These are phyloP conservation scores for Furcula furcula DNA, from an alignment of 2,888 invertebrate species.

Conservation along the genomic window DNA sequence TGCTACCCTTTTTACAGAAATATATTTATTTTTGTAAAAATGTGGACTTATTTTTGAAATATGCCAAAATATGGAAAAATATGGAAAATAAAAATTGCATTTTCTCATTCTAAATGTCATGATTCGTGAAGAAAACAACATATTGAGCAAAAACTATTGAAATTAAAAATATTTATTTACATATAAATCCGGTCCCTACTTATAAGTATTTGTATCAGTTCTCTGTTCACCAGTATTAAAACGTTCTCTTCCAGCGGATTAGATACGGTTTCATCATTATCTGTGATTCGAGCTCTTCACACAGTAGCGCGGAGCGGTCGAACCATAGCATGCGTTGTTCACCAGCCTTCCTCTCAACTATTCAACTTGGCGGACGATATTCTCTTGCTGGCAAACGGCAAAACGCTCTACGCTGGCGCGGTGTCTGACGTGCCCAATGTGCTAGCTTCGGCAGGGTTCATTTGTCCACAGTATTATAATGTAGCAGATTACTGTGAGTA, in stretches of 20 bases:
- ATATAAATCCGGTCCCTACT: too few relatives aligned
- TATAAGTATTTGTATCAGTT: too few relatives aligned
- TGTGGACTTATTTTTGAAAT: too few relatives aligned
- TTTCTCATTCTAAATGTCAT: too few relatives aligned
- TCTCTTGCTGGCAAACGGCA: constrained; percentile 85
- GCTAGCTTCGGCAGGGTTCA: constrained; percentile 81
- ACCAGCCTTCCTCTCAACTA: constrained; percentile 89
- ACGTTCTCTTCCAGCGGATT: constrained; percentile 71
- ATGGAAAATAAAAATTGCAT: too few relatives aligned
- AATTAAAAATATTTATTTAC: too few relatives aligned
- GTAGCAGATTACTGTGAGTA: constrained; percentile 88
- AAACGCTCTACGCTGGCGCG: constrained; percentile 86
- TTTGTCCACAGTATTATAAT: constrained; percentile 89
- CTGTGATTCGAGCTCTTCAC: constrained; percentile 82
- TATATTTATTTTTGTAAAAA: too few relatives aligned
- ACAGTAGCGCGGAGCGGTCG: constrained; percentile 84
- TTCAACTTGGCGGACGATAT: constrained; percentile 88
- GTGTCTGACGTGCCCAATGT: constrained; percentile 81
- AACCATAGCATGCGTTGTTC: constrained; percentile 89
- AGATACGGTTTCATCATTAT: constrained; percentile 86
- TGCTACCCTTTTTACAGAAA: too few relatives aligned
- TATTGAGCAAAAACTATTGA: too few relatives aligned
- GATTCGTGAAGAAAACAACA: too few relatives aligned
- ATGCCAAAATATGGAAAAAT: too few relatives aligned
- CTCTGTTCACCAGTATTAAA: too few relatives aligned